phyloP scores from a whole-genome alignment of 2,113 vertebrate species.

The Cairina moschata region DNA sequence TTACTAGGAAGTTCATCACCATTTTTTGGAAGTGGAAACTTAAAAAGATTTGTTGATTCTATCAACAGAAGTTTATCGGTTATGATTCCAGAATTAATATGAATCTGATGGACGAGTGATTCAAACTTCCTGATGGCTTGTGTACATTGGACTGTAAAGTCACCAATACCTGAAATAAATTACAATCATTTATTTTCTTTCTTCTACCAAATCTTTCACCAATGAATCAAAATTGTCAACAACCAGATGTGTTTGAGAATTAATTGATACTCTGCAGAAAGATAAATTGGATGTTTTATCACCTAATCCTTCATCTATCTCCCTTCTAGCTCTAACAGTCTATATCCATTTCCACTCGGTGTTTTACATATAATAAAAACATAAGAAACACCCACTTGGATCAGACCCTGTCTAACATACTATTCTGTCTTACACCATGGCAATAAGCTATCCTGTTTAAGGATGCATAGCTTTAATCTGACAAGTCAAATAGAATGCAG shows the following conservation, averaged over 20 bases:
- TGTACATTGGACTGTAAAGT: constrained; percentile 81
- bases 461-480: not conserved
- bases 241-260: not conserved
- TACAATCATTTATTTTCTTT: not conserved
- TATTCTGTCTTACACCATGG: not conserved
- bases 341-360: not conserved
- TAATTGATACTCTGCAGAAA: not conserved
- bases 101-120: constrained; percentile 85
- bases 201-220: not conserved
- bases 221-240: not conserved
- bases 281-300: not conserved
- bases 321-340: not conserved
- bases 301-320: not conserved
- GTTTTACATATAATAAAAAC: not conserved
- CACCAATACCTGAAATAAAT: constrained; percentile 75
- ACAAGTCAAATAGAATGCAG: not conserved
- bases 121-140: constrained; percentile 85
- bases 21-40: constrained; percentile 73
- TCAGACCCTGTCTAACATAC: not conserved
- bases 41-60: constrained; percentile 85
- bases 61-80: constrained; percentile 80
- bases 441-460: not conserved
- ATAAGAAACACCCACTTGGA: not conserved
- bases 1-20: constrained; percentile 82
- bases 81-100: constrained; percentile 85